Evolutionary conservation across 2,797 vertebrate genomes (phyloP).

Genomic region (Neomorphus geoffroyi): DNA sequence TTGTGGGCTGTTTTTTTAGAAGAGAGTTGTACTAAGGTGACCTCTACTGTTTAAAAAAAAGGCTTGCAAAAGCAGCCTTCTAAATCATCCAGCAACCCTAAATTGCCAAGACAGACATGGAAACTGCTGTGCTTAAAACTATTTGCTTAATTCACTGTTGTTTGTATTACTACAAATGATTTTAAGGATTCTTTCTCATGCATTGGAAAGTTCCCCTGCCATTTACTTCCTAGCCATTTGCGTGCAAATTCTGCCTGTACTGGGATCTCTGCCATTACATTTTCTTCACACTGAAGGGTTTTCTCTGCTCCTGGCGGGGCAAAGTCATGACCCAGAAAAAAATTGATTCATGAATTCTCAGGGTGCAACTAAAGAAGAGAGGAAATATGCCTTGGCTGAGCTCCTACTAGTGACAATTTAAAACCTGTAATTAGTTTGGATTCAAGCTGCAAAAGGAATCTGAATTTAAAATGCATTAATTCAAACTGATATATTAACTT

Average conservation of each 20-base stretch:
- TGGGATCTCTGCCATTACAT: conserved; percentile 78
- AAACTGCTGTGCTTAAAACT: conserved; percentile 72
- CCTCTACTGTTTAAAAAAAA: conserved; percentile 81
- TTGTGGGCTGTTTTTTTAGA: conserved; percentile 30
- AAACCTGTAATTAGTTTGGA: conserved; percentile 85
- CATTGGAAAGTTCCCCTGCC: conserved; percentile 74
- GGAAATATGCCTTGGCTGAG: conserved; percentile 81
- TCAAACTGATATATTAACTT: conserved; percentile 82
- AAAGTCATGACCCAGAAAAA: conserved; percentile 84
- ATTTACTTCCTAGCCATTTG: conserved; percentile 75
- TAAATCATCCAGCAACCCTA: conserved; percentile 71
- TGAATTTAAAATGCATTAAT: conserved; percentile 82
- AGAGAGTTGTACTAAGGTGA: conserved; percentile 81
- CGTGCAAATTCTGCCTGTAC: conserved; percentile 75
- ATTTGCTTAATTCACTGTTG: conserved; percentile 74
- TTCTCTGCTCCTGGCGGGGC: conserved; percentile 79
- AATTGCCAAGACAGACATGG: conserved; percentile 69
- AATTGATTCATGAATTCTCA: conserved; percentile 85
- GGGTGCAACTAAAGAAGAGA: conserved; percentile 78
- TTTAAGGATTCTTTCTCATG: conserved; percentile 68
- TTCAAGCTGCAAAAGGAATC: conserved; percentile 81
- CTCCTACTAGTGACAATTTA: conserved; percentile 82
- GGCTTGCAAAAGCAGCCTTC: conserved; percentile 73
- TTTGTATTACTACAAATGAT: conserved; percentile 72
- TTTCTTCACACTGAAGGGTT: conserved; percentile 79